phyloP scores from a whole-genome alignment of 2,797 vertebrate species.

The Naso thynnoides region DNA sequence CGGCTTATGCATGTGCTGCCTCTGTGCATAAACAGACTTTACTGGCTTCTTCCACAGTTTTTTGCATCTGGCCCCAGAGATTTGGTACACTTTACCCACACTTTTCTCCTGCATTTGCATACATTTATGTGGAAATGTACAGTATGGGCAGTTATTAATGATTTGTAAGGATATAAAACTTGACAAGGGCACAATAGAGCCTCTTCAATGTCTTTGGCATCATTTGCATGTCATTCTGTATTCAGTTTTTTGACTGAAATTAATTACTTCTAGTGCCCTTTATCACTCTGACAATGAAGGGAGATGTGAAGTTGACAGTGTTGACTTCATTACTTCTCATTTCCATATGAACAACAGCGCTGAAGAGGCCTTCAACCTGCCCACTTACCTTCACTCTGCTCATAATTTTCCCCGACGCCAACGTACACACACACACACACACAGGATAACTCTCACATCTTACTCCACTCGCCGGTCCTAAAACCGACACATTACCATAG shows the following conservation, averaged over 20 bases:
- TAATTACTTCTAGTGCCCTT: slow-evolving; percentile 71
- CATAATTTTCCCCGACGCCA: slow-evolving; percentile 45
- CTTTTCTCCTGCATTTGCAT: slow-evolving; percentile 26
- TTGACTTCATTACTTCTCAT: slow-evolving; percentile 80
- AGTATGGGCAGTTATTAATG: slow-evolving; percentile 37
- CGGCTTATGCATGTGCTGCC: slow-evolving; percentile 26
- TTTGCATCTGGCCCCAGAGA: slow-evolving; percentile 22
- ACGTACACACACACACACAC: slow-evolving; percentile 1
- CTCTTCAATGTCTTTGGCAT: slow-evolving; percentile 52
- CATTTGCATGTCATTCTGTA: slow-evolving; percentile 31
- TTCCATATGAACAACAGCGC: slow-evolving; percentile 72
- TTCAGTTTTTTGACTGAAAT: slow-evolving; percentile 69
- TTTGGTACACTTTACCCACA: not conserved
- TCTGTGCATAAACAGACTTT: slow-evolving; percentile 26
- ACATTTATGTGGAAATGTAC: slow-evolving; percentile 34
- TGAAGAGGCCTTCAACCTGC: slow-evolving; percentile 71
- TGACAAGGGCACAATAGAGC: slow-evolving; percentile 45
- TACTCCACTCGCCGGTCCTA: slow-evolving; percentile 20
- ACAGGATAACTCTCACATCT: slow-evolving; percentile 20
- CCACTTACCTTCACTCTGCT: slow-evolving; percentile 58
- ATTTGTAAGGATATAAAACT: slow-evolving; percentile 57
- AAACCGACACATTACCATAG: slow-evolving; percentile 59
- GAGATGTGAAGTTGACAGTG: slow-evolving; percentile 71
- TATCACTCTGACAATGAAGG: slow-evolving; percentile 65
- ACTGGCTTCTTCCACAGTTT: slow-evolving; percentile 12